Evolutionary conservation across 2,113 vertebrate genomes (phyloP).

Genomic region (Vimba vimba): DNA sequence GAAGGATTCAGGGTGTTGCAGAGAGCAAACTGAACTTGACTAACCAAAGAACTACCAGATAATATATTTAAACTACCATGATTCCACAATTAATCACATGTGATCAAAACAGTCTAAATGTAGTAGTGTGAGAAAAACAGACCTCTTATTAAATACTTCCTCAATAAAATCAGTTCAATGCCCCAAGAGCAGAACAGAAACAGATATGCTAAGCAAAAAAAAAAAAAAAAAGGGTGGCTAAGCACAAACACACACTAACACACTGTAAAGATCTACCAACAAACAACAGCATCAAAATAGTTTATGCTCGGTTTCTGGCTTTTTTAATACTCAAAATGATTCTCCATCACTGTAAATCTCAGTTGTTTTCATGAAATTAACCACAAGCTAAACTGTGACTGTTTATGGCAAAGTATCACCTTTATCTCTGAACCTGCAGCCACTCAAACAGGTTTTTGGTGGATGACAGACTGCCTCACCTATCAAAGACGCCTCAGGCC

Average conservation of each 20-base stretch:
- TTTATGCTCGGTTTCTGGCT: background rate
- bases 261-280: conserved; percentile 33
- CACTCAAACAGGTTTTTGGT: conserved; percentile 48
- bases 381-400: background rate
- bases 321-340: background rate
- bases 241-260: conserved; percentile 38
- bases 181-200: conserved; percentile 58
- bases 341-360: background rate
- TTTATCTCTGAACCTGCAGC: conserved; percentile 28
- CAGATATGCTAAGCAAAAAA: conserved; percentile 45
- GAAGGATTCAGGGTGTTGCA: background rate
- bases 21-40: background rate
- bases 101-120: background rate
- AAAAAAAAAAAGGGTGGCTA: background rate
- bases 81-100: background rate
- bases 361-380: background rate
- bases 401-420: background rate
- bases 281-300: background rate
- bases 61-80: background rate
- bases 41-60: background rate
- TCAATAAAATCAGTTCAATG: conserved; percentile 37
- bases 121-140: conserved; percentile 44
- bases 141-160: conserved; percentile 42
- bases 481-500: conserved; percentile 11
- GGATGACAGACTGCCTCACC: conserved; percentile 33